Evolutionary conservation across 2,113 vertebrate genomes (phyloP).

Genomic region (Daboia siamensis): DNA sequence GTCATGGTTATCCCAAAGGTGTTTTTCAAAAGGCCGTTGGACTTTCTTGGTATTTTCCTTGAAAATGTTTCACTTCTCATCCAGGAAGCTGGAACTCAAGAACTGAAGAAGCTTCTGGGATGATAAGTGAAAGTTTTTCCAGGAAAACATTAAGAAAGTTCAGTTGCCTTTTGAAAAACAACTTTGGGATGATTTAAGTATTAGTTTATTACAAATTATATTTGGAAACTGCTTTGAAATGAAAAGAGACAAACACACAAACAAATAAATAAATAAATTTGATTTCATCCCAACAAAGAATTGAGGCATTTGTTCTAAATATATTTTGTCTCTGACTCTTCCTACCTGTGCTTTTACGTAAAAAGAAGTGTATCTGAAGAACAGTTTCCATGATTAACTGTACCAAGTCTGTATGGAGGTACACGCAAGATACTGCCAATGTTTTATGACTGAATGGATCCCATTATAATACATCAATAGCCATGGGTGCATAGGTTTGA

Average conservation of each 20-base stretch:
- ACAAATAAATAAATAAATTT: neutral
- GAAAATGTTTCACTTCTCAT: neutral
- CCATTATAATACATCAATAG: slow-evolving; percentile 45
- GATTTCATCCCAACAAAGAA: slow-evolving; percentile 24
- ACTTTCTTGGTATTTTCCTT: neutral
- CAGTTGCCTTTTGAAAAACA: neutral
- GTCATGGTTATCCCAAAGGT: neutral
- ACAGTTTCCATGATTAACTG: slow-evolving; percentile 53
- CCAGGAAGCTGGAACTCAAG: neutral
- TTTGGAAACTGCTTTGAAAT: neutral
- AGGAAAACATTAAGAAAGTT: neutral
- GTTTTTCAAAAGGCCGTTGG: neutral
- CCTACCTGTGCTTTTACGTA: slow-evolving; percentile 44
- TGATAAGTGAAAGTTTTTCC: neutral
- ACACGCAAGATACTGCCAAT: slow-evolving; percentile 48
- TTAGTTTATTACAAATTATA: neutral
- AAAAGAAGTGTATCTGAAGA: slow-evolving; percentile 40
- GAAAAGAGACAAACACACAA: neutral
- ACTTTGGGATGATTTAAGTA: neutral
- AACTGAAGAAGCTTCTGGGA: neutral
- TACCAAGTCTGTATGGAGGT: slow-evolving; percentile 27
- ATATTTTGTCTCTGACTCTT: slow-evolving; percentile 43
- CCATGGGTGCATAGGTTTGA: slow-evolving; percentile 21
- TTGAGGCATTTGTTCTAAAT: slow-evolving; percentile 38
- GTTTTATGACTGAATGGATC: slow-evolving; percentile 57